Evolutionary conservation across 1,140 invertebrate species (phyloP), one percentile per base, ranked within the genome.

Genomic region (Temnothorax curvispinosus): DNA sequence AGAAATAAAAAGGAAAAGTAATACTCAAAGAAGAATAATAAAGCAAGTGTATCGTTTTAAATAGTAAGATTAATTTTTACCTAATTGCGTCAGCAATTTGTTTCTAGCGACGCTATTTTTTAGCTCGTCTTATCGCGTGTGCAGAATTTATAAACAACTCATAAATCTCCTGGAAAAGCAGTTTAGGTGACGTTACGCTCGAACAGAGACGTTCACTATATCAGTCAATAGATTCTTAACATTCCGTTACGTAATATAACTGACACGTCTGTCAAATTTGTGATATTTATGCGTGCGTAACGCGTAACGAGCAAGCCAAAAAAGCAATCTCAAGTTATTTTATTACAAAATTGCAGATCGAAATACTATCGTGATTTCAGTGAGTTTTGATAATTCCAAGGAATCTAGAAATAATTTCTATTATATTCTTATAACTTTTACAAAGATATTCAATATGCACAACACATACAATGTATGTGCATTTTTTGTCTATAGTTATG

Each of bases 111-210:
- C 11, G 18, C 15, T 81, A 27, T 15, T 81, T 44, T 82, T 58
- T 35, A 74, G 3, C 27, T 9, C 41, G 15, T 32, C 56, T 47
- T 41, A n/a, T 35, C 56, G 6, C 7, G 4, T 21, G 9, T 21
- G 21, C 2, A 58, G 13, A 15, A 74, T n/a, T 72, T 72, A n/a
- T 52, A 3, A 52, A 27, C n/a, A 80, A 67, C 41, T 32, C 18
- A 0, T 69, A 69, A 69, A 47, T 72, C n/a, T 74, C 18, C 8
- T 3, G 52, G 32, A 60, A 74, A 84, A 74, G 18, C 13, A 60
- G 21, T 27, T 21, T 11, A 32, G 15, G 41, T 21, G n/a, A 69
- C 50, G 64, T 84, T 35, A 62, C 41, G 65, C 80, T 84, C 13
- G n/a, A 80, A 67, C n/a, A 52, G 27, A 60, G 15, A 47, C n/a